Evolutionary conservation across 2,888 invertebrate genomes (phyloP).

Genomic region (Phrixothrix hirtus): DNA sequence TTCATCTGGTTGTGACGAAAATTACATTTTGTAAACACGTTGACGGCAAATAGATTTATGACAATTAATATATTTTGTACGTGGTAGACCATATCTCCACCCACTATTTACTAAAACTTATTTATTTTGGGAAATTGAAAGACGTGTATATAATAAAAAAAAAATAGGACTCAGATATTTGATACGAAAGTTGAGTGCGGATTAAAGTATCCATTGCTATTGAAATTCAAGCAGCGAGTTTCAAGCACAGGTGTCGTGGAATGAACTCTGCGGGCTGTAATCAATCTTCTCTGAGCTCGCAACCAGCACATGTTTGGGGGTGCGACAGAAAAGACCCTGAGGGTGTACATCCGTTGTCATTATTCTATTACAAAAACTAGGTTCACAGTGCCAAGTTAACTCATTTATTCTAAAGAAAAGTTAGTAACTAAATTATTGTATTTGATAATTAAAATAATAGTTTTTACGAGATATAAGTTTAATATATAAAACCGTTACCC

Average conservation of each 20-base stretch:
- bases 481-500: too few relatives aligned
- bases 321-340: slow-evolving; percentile 18
- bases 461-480: too few relatives aligned
- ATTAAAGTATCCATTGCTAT: slow-evolving; percentile 17
- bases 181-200: slow-evolving; percentile 16
- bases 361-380: too few relatives aligned
- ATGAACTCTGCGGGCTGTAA: slow-evolving; percentile 30
- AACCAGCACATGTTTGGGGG: slow-evolving; percentile 23
- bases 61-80: not conserved
- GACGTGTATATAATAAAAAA: slow-evolving; percentile 6
- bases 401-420: too few relatives aligned
- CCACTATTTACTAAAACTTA: not conserved
- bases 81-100: slow-evolving; percentile 15
- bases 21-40: slow-evolving; percentile 4
- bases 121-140: slow-evolving; percentile 6
- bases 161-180: slow-evolving; percentile 5
- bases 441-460: too few relatives aligned
- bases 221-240: slow-evolving; percentile 19
- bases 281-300: slow-evolving; percentile 22
- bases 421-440: too few relatives aligned
- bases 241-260: slow-evolving; percentile 20
- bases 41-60: slow-evolving; percentile 13
- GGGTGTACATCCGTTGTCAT: slow-evolving; percentile 17
- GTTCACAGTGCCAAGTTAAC: too few relatives aligned
- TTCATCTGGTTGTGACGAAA: slow-evolving; percentile 18